These are phyloP conservation scores for Physella acuta DNA, from an alignment of 1,140 invertebrate genomes.

Conservation along the genomic window DNA sequence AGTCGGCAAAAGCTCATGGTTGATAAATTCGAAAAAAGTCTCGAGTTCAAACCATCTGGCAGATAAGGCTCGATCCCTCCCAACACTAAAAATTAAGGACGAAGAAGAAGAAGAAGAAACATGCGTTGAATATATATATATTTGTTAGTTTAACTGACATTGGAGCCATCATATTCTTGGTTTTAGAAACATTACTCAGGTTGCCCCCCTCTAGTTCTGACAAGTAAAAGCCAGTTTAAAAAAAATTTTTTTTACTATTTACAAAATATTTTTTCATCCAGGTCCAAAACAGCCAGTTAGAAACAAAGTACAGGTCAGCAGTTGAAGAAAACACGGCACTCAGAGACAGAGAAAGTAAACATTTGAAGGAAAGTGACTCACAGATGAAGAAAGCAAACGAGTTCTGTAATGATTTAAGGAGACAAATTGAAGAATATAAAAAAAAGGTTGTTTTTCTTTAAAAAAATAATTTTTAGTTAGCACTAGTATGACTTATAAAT, in stretches of 20 bases:
- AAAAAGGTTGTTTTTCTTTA: slow-evolving; percentile 8
- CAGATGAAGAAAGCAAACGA: slow-evolving; percentile 15
- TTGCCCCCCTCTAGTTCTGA: background rate
- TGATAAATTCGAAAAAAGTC: too few species aligned
- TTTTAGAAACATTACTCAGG: too few species aligned
- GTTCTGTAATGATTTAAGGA: slow-evolving; percentile 14
- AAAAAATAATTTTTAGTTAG: background rate
- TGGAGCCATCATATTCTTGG: too few species aligned
- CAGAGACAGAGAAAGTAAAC: slow-evolving; percentile 3
- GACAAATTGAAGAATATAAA: slow-evolving; percentile 2
- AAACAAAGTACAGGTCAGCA: background rate
- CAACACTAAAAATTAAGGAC: too few species aligned
- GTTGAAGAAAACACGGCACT: slow-evolving; percentile 4
- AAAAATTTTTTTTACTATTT: background rate
- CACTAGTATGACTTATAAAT: background rate
- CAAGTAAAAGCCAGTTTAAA: background rate
- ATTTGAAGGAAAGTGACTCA: background rate
- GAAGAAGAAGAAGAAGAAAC: too few species aligned
- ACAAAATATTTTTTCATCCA: background rate
- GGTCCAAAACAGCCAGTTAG: background rate
- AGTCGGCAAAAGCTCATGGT: too few species aligned
- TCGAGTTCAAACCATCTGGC: too few species aligned
- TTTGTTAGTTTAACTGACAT: too few species aligned
- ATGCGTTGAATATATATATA: too few species aligned
- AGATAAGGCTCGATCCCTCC: too few species aligned